Evolutionary conservation across 1,140 invertebrate species (phyloP).

Genomic region (Macrobrachium nipponense): DNA sequence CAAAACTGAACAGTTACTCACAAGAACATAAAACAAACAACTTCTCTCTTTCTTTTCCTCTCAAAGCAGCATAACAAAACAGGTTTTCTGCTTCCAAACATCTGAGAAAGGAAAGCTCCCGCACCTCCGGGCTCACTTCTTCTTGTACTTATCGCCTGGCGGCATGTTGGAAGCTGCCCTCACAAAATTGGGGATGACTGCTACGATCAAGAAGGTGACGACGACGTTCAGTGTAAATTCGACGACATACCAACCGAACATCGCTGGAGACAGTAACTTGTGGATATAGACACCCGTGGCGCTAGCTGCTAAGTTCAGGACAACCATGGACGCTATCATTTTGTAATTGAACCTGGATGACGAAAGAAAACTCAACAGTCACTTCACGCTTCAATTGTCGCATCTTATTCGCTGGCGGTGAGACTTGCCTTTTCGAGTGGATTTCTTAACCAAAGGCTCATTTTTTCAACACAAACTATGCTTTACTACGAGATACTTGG

Average conservation of each 20-base stretch:
- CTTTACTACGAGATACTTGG: too few relatives aligned
- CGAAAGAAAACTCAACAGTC: not conserved
- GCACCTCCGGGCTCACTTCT: not conserved
- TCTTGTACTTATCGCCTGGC: constrained; percentile 20
- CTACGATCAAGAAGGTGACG: constrained; percentile 27
- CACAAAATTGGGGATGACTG: constrained; percentile 29
- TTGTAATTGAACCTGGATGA: constrained; percentile 36
- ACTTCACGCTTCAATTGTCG: not conserved
- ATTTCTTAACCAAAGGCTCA: too few relatives aligned
- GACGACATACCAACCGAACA: constrained; percentile 16
- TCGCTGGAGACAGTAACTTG: constrained; percentile 18
- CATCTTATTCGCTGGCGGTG: not conserved
- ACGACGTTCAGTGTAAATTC: constrained; percentile 30
- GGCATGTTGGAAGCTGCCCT: constrained; percentile 16
- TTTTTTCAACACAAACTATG: too few relatives aligned
- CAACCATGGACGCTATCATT: constrained; percentile 10
- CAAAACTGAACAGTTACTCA: too few relatives aligned
- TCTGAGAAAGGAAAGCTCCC: not conserved
- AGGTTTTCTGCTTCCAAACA: not conserved
- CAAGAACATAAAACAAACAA: too few relatives aligned
- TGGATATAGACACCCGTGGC: constrained; percentile 8
- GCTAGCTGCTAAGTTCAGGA: constrained; percentile 14
- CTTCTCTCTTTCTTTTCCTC: not conserved
- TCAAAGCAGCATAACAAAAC: not conserved
- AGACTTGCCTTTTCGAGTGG: too few relatives aligned